A percentile compares a stretch with the other conserved stretches of the same genome.
phyloP scores from a whole-genome alignment of 1,140 invertebrate species.

The Sipha flava region DNA sequence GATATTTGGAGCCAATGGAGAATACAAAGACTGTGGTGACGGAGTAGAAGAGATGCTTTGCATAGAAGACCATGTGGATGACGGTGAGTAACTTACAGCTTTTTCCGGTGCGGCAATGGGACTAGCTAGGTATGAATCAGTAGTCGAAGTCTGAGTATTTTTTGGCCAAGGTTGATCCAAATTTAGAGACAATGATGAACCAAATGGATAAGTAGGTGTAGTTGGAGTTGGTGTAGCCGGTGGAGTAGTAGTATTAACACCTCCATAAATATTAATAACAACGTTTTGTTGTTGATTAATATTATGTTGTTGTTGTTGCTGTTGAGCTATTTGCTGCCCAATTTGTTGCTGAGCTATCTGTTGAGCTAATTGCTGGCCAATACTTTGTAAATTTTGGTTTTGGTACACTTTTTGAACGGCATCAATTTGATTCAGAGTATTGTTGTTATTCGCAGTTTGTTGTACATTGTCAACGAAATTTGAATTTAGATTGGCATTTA shows the following conservation, averaged over 20 bases:
- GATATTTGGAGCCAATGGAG: constrained; percentile 33
- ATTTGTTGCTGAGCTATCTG: background rate
- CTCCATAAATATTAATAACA: constrained; percentile 20
- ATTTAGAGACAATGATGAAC: constrained; percentile 28
- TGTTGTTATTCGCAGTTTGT: background rate
- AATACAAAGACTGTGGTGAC: constrained; percentile 33
- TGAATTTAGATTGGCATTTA: background rate
- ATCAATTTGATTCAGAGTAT: constrained; percentile 9
- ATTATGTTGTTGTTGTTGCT: background rate
- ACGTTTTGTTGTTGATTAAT: constrained; percentile 21
- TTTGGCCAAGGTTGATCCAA: constrained; percentile 17
- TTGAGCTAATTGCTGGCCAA: constrained; percentile 4
- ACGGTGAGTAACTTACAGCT: constrained; percentile 32
- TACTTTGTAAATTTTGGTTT: constrained; percentile 14
- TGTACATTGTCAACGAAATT: background rate
- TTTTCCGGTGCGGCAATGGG: constrained; percentile 34
- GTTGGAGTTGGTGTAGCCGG: constrained; percentile 33
- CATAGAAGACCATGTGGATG: constrained; percentile 23
- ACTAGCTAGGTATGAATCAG: constrained; percentile 35
- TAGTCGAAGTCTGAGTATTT: constrained; percentile 23
- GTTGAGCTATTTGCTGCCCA: background rate
- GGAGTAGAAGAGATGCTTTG: constrained; percentile 8
- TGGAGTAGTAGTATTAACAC: constrained; percentile 7
- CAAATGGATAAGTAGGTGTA: constrained; percentile 36
- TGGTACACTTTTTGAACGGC: constrained; percentile 7